Evolutionary conservation across 2,888 invertebrate genomes (phyloP).

Genomic region (Drosophila mulleri): DNA sequence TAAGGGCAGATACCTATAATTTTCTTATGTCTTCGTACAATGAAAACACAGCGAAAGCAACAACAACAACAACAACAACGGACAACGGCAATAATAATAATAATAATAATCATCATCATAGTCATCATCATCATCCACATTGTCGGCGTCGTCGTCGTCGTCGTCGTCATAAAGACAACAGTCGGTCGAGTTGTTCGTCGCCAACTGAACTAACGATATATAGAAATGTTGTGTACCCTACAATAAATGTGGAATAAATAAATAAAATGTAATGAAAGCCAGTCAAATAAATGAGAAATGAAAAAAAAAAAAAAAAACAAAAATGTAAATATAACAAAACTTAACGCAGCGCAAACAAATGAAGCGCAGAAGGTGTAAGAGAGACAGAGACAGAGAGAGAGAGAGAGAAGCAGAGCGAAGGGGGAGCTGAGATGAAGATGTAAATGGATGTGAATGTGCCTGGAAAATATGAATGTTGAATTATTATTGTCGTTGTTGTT

Average conservation of each 20-base stretch:
- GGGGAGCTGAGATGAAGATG: conserved; percentile 33
- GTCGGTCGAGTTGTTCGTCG: conserved; percentile 52
- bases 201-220: conserved; percentile 76
- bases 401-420: no score
- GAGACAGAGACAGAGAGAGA: background rate
- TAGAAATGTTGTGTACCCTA: conserved; percentile 65
- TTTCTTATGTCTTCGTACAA: conserved; percentile 80
- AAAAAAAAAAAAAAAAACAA: conserved; percentile 60
- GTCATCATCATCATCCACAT: conserved; percentile 19
- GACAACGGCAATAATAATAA: conserved; percentile 57
- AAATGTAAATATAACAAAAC: conserved; percentile 62
- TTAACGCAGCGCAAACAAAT: conserved; percentile 63
- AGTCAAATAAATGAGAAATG: conserved; percentile 78
- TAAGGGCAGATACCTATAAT: conserved; percentile 82
- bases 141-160: conserved; percentile 24
- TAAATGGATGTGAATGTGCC: conserved; percentile 45
- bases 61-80: conserved; percentile 39
- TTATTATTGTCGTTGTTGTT: conserved; percentile 15
- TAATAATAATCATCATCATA: conserved; percentile 15
- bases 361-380: conserved; percentile 34
- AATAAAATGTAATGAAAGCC: conserved; percentile 79
- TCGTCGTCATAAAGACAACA: conserved; percentile 75
- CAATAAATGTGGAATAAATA: conserved; percentile 78
- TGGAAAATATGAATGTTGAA: conserved; percentile 27
- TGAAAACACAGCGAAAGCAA: conserved; percentile 60